A percentile compares a stretch with the other conserved stretches of the same genome.
These are phyloP conservation scores for Zaprionus lachaisei DNA, from an alignment of 1,140 invertebrate genomes.

Conservation along the genomic window DNA sequence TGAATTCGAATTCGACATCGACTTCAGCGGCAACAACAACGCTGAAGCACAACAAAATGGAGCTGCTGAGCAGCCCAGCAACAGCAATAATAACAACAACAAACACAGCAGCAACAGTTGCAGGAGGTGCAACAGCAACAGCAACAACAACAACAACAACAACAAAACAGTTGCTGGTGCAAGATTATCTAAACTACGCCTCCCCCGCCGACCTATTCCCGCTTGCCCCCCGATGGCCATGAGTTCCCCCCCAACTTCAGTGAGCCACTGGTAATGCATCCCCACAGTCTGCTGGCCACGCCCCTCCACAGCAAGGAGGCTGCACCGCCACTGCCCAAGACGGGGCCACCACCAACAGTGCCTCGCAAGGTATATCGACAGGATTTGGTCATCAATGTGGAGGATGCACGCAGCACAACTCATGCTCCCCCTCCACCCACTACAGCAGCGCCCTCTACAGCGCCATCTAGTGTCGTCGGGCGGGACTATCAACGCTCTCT, in stretches of 20 bases:
- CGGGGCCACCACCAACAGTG: slow-evolving; percentile 75
- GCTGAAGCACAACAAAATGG: slow-evolving; percentile 64
- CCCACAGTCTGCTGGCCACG: slow-evolving; percentile 47
- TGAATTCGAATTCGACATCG: slow-evolving; percentile 14
- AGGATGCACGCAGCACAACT: slow-evolving; percentile 56
- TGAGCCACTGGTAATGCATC: slow-evolving; percentile 86
- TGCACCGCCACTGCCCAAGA: slow-evolving; percentile 79
- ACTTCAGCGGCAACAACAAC: slow-evolving; percentile 11
- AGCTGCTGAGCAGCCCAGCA: slow-evolving; percentile 75
- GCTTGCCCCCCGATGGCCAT: slow-evolving; percentile 94
- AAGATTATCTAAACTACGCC: slow-evolving; percentile 79
- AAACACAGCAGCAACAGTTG: slow-evolving; percentile 32
- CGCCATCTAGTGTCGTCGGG: slow-evolving; percentile 6
- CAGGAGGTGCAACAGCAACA: slow-evolving; percentile 38
- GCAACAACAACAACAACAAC: slow-evolving; percentile 40
- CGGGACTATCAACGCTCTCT: slow-evolving; percentile 79
- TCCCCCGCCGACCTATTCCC: slow-evolving; percentile 86
- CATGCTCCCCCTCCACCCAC: background rate
- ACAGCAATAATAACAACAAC: slow-evolving; percentile 38
- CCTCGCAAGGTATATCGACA: slow-evolving; percentile 79
- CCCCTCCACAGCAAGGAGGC: slow-evolving; percentile 36
- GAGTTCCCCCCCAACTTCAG: slow-evolving; percentile 92
- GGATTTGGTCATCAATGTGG: slow-evolving; percentile 78
- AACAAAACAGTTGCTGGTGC: slow-evolving; percentile 73
- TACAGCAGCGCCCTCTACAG: slow-evolving; percentile 24